Conservation (phyloP, 2,888 invertebrate species). For the Stegana nigrithorax region DNA sequence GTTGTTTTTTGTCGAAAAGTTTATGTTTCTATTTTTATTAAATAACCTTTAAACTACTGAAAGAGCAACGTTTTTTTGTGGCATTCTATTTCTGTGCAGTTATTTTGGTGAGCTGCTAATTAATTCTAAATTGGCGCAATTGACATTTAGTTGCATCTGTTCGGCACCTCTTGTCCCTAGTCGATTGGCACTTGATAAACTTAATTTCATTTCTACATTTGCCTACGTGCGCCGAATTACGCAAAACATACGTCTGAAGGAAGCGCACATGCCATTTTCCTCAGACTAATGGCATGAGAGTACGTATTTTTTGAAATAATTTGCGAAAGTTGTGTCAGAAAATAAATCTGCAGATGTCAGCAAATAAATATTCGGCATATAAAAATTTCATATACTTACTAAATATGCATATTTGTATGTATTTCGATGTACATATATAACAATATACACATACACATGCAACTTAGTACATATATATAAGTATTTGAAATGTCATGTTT, state of each 20-base stretch:
- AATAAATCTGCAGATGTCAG: not conserved
- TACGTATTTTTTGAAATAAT: not conserved
- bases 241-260: not conserved
- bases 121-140: constrained; percentile 6
- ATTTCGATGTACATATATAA: no score
- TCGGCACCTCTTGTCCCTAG: no score
- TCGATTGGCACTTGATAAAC: no score
- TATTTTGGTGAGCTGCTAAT: not conserved
- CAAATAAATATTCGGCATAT: no score
- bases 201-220: no score
- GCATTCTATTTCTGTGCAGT: not conserved
- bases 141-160: constrained; percentile 11
- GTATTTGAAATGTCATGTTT: no score
- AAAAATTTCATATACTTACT: no score
- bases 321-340: not conserved
- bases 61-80: not conserved
- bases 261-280: no score
- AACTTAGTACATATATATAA: no score
- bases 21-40: constrained; percentile 43
- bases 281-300: not conserved
- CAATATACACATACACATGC: no score
- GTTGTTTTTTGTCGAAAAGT: constrained; percentile 15
- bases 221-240: not conserved
- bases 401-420: no score
- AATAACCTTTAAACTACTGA: not conserved